A percentile compares a stretch with the other conserved stretches of the same genome.
Conservation (phyloP, 2,797 vertebrate genomes). For the Karalla daura region DNA sequence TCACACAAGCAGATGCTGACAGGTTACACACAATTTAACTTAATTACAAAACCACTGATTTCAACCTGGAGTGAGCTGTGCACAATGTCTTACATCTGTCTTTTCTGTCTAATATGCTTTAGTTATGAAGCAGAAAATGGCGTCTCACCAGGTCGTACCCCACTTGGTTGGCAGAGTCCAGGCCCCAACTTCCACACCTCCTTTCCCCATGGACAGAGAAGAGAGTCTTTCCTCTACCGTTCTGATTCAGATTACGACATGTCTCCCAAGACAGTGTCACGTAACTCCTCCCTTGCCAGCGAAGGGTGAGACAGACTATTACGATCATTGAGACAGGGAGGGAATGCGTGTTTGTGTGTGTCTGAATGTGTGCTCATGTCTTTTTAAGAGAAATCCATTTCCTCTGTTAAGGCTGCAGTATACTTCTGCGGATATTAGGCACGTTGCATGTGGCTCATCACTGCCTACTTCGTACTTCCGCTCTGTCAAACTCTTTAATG, state of each 20-base stretch:
- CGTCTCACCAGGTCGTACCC: slow-evolving; percentile 86
- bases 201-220: slow-evolving; percentile 85
- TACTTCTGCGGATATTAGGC: too few relatives aligned
- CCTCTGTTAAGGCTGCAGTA: too few relatives aligned
- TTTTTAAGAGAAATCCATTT: neutral
- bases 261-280: slow-evolving; percentile 89
- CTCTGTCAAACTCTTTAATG: too few relatives aligned
- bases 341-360: neutral
- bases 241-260: slow-evolving; percentile 92
- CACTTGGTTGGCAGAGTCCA: slow-evolving; percentile 88
- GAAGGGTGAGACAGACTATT: slow-evolving; percentile 83
- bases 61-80: neutral
- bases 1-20: slow-evolving; percentile 83
- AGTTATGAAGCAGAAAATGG: slow-evolving; percentile 88
- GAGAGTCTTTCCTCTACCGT: slow-evolving; percentile 92
- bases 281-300: slow-evolving; percentile 80
- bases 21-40: slow-evolving; percentile 68
- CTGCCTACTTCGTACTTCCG: too few relatives aligned
- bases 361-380: neutral
- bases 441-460: too few relatives aligned
- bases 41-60: neutral
- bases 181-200: slow-evolving; percentile 86
- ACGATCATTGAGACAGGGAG: too few relatives aligned
- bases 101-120: neutral
- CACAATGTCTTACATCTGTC: neutral